These are phyloP conservation scores for Glaucomys volans DNA, from an alignment of 2,113 vertebrate genomes.

Conservation along the genomic window DNA sequence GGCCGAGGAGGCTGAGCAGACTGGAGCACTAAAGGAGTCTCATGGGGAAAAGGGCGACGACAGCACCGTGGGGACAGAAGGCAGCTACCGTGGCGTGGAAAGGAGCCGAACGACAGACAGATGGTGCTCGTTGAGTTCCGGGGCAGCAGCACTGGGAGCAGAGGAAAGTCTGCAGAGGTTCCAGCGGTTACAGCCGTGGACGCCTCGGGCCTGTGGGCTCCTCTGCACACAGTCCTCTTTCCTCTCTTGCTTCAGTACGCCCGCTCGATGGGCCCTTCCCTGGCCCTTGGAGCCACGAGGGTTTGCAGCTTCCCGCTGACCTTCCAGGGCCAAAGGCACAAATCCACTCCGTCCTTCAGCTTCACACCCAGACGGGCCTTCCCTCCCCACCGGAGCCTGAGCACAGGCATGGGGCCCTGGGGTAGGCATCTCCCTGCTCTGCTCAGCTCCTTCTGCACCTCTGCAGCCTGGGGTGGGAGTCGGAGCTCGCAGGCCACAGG, in stretches of 20 bases:
- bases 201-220: no score
- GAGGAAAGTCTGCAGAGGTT: neutral
- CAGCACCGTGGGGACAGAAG: neutral
- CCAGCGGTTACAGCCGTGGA: neutral
- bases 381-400: neutral
- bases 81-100: neutral
- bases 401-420: neutral
- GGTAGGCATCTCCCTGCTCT: neutral
- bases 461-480: neutral
- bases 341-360: neutral
- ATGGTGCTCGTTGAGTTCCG: neutral
- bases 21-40: no score
- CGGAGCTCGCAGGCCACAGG: no score
- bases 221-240: no score
- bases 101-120: rapidly evolving
- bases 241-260: neutral
- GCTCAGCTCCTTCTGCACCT: no score
- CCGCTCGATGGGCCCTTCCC: neutral
- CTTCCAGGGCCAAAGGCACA: neutral
- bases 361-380: neutral
- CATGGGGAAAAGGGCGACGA: no score
- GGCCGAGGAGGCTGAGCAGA: neutral
- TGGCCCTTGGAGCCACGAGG: neutral
- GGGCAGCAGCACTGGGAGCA: rapidly evolving
- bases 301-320: neutral